Conservation (phyloP, 2,113 vertebrate species). For the Triplophysa rosa region DNA sequence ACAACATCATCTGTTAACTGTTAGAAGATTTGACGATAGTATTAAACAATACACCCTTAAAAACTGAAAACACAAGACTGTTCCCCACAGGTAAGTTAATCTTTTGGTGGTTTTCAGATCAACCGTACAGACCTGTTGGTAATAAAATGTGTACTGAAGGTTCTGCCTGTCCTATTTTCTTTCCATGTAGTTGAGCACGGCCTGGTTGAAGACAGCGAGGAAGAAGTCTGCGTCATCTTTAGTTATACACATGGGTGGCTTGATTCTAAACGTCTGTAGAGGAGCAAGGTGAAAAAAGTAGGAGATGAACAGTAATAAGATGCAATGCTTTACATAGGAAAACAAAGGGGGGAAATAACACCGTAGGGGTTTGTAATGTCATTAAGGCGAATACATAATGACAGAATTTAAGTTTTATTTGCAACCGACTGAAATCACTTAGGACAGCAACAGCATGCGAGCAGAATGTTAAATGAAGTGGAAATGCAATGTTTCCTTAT, state of each 20-base stretch:
- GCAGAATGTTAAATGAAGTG: background rate
- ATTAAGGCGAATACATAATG: too few species aligned
- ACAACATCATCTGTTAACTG: too few species aligned
- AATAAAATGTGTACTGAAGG: background rate
- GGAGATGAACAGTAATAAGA: background rate
- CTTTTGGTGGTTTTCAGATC: background rate
- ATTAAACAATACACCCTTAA: too few species aligned
- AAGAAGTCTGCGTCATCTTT: constrained; percentile 85
- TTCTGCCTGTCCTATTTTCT: constrained; percentile 48
- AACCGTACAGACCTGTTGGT: background rate
- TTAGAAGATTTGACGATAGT: too few species aligned
- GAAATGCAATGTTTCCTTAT: background rate
- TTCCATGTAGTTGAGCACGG: constrained; percentile 75
- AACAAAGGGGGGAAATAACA: background rate
- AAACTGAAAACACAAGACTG: too few species aligned
- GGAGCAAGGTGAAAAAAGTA: constrained; percentile 7
- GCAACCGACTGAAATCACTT: too few species aligned
- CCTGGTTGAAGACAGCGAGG: constrained; percentile 79
- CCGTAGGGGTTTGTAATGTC: too few species aligned
- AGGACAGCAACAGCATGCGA: too few species aligned
- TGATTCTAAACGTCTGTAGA: constrained; percentile 85
- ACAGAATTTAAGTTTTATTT: too few species aligned
- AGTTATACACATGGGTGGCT: constrained; percentile 90
- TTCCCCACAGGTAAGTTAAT: background rate
- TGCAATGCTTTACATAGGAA: background rate